A percentile compares a stretch with the other conserved stretches of the same genome.
phyloP scores from a whole-genome alignment of 2,113 vertebrate genomes.

The Aleadryas rufinucha region DNA sequence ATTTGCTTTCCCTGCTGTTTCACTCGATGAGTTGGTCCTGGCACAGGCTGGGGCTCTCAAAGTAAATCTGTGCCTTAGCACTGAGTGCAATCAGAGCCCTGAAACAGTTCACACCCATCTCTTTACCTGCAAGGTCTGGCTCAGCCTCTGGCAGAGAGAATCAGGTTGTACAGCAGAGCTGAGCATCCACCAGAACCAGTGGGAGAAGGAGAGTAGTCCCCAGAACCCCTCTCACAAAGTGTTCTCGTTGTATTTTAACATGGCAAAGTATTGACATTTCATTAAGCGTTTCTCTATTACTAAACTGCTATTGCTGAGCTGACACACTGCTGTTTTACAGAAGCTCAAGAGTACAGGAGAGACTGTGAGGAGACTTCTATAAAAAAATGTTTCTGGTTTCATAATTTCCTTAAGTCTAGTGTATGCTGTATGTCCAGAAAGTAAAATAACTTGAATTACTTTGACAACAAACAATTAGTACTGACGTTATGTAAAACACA shows the following conservation, averaged over 20 bases:
- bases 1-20: neutral
- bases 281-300: neutral
- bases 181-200: neutral
- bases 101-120: neutral
- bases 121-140: neutral
- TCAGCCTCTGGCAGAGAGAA: neutral
- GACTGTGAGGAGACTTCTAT: neutral
- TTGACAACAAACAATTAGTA: neutral
- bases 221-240: neutral
- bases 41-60: neutral
- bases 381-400: neutral
- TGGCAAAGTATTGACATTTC: neutral
- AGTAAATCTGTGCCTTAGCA: neutral
- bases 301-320: neutral
- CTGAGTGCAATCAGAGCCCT: neutral
- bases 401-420: neutral
- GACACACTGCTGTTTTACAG: neutral
- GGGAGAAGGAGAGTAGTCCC: neutral
- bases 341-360: neutral
- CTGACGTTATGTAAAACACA: neutral
- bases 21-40: neutral
- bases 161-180: neutral
- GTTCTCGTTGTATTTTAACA: neutral
- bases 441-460: neutral
- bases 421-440: neutral